phyloP scores from a whole-genome alignment of 2,113 vertebrate species.

The Coryphaenoides rupestris region DNA sequence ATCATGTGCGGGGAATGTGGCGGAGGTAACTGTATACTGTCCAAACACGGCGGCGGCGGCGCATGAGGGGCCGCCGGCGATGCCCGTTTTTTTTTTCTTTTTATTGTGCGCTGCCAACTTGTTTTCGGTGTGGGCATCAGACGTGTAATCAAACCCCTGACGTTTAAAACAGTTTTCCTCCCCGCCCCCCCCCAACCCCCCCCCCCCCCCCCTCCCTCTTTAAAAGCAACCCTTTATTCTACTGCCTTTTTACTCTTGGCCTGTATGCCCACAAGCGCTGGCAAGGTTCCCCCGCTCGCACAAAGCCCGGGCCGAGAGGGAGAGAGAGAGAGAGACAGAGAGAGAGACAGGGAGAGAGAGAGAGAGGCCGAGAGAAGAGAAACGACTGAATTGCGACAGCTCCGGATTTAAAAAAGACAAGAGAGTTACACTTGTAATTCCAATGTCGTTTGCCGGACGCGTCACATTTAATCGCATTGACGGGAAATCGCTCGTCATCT shows the following conservation, averaged over 20 bases:
- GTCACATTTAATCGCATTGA: not conserved
- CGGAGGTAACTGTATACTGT: constrained; percentile 53
- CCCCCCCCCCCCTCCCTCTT: not conserved
- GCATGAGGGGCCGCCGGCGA: constrained; percentile 45
- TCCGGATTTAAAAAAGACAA: constrained; percentile 1
- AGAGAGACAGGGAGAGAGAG: too few relatives aligned
- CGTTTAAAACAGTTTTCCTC: constrained; percentile 58
- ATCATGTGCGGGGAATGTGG: constrained; percentile 37
- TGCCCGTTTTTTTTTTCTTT: too few relatives aligned
- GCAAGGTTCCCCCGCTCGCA: constrained; percentile 26
- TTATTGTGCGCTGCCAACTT: constrained; percentile 58
- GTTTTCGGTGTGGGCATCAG: constrained; percentile 59
- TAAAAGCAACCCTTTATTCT: constrained; percentile 65
- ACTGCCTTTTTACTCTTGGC: constrained; percentile 54
- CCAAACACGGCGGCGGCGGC: constrained; percentile 50
- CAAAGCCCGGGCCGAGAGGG: constrained; percentile 20
- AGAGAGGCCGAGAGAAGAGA: too few relatives aligned
- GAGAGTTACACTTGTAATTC: constrained; percentile 8
- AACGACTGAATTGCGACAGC: constrained; percentile 19
- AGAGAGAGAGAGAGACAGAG: too few relatives aligned
- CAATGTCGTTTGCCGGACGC: not conserved
- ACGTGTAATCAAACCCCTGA: constrained; percentile 70
- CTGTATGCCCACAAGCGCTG: constrained; percentile 39
- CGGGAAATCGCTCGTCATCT: too few relatives aligned
- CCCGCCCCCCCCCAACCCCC: not conserved